phyloP scores from a whole-genome alignment of 2,888 invertebrate genomes.

The Synanthedon tipuliformis region DNA sequence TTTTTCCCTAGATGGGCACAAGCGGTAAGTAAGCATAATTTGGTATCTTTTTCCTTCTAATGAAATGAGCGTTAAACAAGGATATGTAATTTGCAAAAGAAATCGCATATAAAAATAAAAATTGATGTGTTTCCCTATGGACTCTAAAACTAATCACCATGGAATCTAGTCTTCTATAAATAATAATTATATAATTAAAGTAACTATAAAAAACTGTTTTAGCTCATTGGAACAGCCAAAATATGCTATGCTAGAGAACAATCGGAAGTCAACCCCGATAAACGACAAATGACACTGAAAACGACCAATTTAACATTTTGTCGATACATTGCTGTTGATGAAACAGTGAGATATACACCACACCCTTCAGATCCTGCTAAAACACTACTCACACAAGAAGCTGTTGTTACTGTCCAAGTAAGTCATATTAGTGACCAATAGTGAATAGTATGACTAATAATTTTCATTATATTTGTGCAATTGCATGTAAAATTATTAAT shows the following conservation, averaged over 20 bases:
- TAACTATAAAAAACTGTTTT: conserved; percentile 13
- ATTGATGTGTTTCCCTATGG: too few relatives aligned
- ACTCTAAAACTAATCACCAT: too few relatives aligned
- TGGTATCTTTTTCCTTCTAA: too few relatives aligned
- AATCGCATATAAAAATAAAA: too few relatives aligned
- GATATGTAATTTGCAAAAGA: too few relatives aligned
- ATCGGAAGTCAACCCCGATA: conserved; percentile 88
- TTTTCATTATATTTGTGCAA: too few relatives aligned
- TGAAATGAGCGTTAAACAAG: too few relatives aligned
- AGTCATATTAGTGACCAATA: conserved; percentile 10
- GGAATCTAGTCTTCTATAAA: too few relatives aligned
- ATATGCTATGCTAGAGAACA: conserved; percentile 95
- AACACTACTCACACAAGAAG: conserved; percentile 93
- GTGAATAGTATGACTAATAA: too few relatives aligned
- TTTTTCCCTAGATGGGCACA: conserved; percentile 95
- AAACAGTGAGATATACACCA: conserved; percentile 89
- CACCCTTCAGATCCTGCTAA: conserved; percentile 85
- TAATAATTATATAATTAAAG: too few relatives aligned
- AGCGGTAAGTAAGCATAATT: conserved; percentile 73
- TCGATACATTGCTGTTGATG: conserved; percentile 92
- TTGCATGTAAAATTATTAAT: too few relatives aligned
- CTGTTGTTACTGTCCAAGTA: conserved; percentile 88
- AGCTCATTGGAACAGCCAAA: conserved; percentile 92
- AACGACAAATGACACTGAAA: conserved; percentile 86
- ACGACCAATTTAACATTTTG: conserved; percentile 95